Evolutionary conservation across 2,888 invertebrate genomes (phyloP), one percentile per base, ranked within the genome.

Genomic region (Ormia ochracea): DNA sequence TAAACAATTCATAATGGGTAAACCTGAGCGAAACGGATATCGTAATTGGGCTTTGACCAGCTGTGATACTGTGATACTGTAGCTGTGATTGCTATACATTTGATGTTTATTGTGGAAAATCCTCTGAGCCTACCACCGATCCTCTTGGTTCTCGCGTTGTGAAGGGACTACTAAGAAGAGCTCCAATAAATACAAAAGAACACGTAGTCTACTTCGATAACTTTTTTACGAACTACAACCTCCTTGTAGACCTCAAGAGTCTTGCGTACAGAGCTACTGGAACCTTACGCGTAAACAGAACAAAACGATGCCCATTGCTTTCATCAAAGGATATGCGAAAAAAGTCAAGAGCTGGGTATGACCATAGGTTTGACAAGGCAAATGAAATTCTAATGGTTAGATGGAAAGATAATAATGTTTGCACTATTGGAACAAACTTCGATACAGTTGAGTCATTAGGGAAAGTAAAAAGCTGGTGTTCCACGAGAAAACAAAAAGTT

Each of bases 341-440:
- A n/a, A n/a, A n/a, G n/a, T n/a, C 33, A 14, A 36, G 38, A 6
- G 26, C 5, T 23, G 50, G 21, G 10, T 36, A 14, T 9, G 59
- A 28, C 61, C 36, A 69, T 31, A 48, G 56, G 9, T 77, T 50
- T 54, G 56, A 68, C 43, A 73, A 50, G n/a, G 68, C 4, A 48
- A 69, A 78, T n/a, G 17, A 69, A 79, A 38, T 70, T 50, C 43
- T 66, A 26, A 38, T 66, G 21, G 66, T 70, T 41, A 74, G 70
- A 48, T 75, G 66, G 52, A 75, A 75, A 59, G 74, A 75, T 45
- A 79, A 50, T 43, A 75, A 69, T 69, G 56, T 59, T 45, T 63
- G 70, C 65, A 77, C 77, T 28, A 70, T 63, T 48, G 63, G 56
- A 56, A 52, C 41, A n/a, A n/a, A n/a, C n/a, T n/a, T n/a, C n/a